Percentiles rank a stretch among this genome's conserved stretches.
These are phyloP conservation scores for Berghia stephanieae DNA, from an alignment of 1,140 invertebrate species.

Conservation along the genomic window DNA sequence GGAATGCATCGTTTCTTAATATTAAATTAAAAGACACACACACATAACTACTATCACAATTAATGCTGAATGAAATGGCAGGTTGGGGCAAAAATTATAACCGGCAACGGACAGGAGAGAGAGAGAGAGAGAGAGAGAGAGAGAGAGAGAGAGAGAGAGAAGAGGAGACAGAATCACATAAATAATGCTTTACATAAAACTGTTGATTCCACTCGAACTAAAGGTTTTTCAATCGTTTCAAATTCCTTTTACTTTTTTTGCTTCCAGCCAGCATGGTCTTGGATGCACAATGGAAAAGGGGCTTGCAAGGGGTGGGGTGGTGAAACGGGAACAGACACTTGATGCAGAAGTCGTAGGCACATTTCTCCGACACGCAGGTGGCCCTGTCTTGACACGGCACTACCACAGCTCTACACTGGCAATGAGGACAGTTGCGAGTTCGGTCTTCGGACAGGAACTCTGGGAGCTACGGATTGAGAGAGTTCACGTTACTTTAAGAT, in stretches of 20 bases:
- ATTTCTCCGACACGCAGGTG: background rate
- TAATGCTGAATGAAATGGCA: background rate
- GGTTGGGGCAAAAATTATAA: background rate
- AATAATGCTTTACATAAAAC: too few relatives aligned
- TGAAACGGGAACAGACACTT: background rate
- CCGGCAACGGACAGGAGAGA: background rate
- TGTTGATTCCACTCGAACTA: too few relatives aligned
- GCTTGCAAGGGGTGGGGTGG: background rate
- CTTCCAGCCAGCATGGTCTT: background rate
- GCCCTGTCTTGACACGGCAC: background rate
- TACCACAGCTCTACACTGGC: background rate
- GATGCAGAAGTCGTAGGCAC: constrained; percentile 3
- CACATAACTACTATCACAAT: background rate
- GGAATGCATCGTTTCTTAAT: too few relatives aligned
- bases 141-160: constrained; percentile 19
- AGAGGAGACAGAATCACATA: background rate
- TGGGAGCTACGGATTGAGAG: too few relatives aligned
- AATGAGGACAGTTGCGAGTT: background rate
- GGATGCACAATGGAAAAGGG: background rate
- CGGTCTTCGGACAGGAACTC: background rate
- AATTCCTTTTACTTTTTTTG: background rate
- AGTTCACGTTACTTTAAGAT: too few relatives aligned
- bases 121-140: background rate
- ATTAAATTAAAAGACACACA: background rate
- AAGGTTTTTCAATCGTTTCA: background rate